Conservation (phyloP, 2,797 vertebrate genomes). For the Chaenodraco wilsoni region DNA sequence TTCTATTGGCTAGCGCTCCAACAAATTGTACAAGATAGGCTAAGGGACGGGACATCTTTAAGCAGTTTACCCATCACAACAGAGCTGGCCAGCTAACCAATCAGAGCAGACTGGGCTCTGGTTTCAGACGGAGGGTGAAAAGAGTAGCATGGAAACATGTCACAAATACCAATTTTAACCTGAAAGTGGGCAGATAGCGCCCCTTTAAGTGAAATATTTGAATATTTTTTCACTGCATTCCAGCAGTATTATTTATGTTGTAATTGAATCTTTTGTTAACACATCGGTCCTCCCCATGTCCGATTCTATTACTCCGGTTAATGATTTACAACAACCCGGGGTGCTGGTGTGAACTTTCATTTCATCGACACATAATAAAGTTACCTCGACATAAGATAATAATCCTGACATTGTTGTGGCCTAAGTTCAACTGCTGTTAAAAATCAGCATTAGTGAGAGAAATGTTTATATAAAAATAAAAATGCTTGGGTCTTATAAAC, state of each 20-base stretch:
- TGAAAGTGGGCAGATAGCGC: no score
- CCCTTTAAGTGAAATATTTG: neutral
- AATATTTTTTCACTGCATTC: neutral
- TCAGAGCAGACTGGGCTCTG: no score
- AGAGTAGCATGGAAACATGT: no score
- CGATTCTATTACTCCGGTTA: neutral
- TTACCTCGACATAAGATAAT: neutral
- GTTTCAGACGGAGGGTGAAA: no score
- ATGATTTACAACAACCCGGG: neutral
- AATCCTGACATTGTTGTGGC: neutral
- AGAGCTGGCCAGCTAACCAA: no score
- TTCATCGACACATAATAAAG: neutral
- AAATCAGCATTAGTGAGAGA: neutral
- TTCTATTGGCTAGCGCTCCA: no score
- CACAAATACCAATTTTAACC: no score
- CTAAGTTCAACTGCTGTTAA: neutral
- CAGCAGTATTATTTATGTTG: neutral
- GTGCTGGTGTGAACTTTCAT: neutral
- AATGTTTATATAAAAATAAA: conserved; percentile 11
- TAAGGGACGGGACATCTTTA: no score
- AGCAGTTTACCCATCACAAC: no score
- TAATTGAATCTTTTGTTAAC: neutral
- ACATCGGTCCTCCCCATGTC: neutral
- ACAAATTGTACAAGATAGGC: no score
- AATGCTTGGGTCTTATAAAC: neutral